Evolutionary conservation across 2,113 vertebrate species (phyloP), one percentile per base, ranked within the genome.

Genomic region (Picathartes gymnocephalus): DNA sequence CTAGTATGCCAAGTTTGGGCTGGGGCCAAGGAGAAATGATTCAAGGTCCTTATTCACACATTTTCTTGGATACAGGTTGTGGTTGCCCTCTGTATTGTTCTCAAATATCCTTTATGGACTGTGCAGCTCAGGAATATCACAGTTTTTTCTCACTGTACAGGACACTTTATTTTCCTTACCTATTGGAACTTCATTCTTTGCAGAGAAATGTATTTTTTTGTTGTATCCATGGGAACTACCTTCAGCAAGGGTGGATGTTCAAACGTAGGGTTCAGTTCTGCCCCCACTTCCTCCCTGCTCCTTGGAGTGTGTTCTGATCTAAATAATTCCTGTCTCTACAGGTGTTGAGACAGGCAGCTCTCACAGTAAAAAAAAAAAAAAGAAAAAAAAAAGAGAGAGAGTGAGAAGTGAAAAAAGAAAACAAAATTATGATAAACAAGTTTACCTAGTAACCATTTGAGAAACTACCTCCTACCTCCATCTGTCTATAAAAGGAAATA

Each of bases 321-420:
- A 95, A 93, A 79, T 91, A 93, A 81, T 89, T 90, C 95, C 87
- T 97, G 97, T 96, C 97, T 96, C 77, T 68, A 92, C 94, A 97
- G 96, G 97, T 97, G 95, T 82, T 93, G 93, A 60, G 53, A 88
- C 84, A 85, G 91, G 90, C 91, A 90, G 65, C 62, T 93, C 70
- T 71, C 54, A 66, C 60, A 85, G 33, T 11, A 7, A 70, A 86
- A 77, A 58, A 50, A 78, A 48, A 37, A 23, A 19, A 37, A 35
- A 50, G 16, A 22, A 23, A 2, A 27, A 8, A 8, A 2, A 37
- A 4, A 8, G 0, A 13, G 6, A 25, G 6, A 12, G 19, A 44
- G 12, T 76, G 28, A 56, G 31, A 83, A 23, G 6, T 18, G 31
- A 81, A 93, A 88, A 83, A 50, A 13, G 61, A n/a, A 80, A 74